Base-by-base conservation (phyloP, 1,140 invertebrate genomes). In the Akabosia matsudoensis region DNA sequence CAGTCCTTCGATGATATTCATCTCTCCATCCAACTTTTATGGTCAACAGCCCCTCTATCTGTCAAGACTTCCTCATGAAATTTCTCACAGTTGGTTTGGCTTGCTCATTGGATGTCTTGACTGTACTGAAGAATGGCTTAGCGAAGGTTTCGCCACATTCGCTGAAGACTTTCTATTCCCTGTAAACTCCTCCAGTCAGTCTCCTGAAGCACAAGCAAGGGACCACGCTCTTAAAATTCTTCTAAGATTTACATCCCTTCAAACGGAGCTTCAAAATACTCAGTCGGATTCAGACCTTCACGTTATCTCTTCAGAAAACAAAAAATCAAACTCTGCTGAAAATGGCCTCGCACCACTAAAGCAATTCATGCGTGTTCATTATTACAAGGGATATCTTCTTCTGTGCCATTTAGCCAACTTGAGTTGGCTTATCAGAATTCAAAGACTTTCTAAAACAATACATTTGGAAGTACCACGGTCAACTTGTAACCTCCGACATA, bases 121-220 rank as follows among this genome's bases (percentile, higher is more conserved):
- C 80, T 87, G 86, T 86, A 85, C 84, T n/a, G 86, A 87, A 82
- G 86, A 86, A 80, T 87, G 86, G 86, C 76, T 87, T 7, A 86
- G 85, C 54, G 86, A 87, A 80, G 86, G 86, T 1, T 85, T 87
- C 81, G 86, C 86, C 54, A 86, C 85, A 10, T 87, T 83, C 71
- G 73, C 84, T 70, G 86, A 87, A 80, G 85, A 86, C 75, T 79
- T 85, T 33, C 78, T 86, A 51, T 82, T 74, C 72, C 74, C 67
- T 16, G 34, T 18, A 33, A 14, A 22, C 51, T 73, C 70, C n/a
- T 18, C 51, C 34, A 28, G 30, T 24, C 61, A 70, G 18, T 70
- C 52, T 34, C 22, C 7, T 33, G 37, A 10, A 52, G 30, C 16
- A 18, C 10, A 30, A 3, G 30, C 28, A n/a, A 28, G 28, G 26